Base-by-base conservation (phyloP, 2,888 invertebrate species). In the Adineta ricciae region DNA sequence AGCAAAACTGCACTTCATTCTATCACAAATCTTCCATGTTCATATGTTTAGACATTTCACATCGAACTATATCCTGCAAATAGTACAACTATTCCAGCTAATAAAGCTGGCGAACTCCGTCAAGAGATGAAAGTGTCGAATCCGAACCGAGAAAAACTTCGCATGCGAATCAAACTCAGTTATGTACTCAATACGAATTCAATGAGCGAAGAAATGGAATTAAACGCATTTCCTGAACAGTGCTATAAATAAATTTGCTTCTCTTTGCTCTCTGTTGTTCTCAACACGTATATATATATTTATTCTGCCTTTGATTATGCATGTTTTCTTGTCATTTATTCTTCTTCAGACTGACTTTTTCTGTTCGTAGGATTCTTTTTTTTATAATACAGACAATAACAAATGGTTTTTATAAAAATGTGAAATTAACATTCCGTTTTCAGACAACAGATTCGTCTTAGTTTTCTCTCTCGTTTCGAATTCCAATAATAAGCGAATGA, bases 51-150 rank as follows among this genome's bases (percentile, higher is more conserved):
- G 95, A 95, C 97, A 92, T 96, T 97, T 93, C 96, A 96, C 90
- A 92, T 99, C 88, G 95, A 97, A 92, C 94, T 99, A 94, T 92
- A 96, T 91, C 95, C 97, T 38, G 97, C 98, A 7, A 96, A 96
- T 19, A 94, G 95, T 86, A 95, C 94, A 49, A 92, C 93, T 87
- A 93, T 99, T 90, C 92, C 94, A 85, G 94, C 97, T 82, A 94
- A 94, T 88, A 94, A 94, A 85, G 93, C 94, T 90, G 89, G 89
- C 49, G 86, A 87, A 72, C 93, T 97, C 88, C 96, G 95, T 86
- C 97, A 97, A 92, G 93, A 95, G 88, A 93, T 97, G 90, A 94
- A 94, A 92, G 93, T 97, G 88, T 94, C 94, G 88, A 96, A 95
- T 92, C 94, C 96, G 88, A 94, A 94, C 90, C 95, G 94, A 93